Evolutionary conservation across 2,113 vertebrate species (phyloP).

Genomic region (Uria lomvia): DNA sequence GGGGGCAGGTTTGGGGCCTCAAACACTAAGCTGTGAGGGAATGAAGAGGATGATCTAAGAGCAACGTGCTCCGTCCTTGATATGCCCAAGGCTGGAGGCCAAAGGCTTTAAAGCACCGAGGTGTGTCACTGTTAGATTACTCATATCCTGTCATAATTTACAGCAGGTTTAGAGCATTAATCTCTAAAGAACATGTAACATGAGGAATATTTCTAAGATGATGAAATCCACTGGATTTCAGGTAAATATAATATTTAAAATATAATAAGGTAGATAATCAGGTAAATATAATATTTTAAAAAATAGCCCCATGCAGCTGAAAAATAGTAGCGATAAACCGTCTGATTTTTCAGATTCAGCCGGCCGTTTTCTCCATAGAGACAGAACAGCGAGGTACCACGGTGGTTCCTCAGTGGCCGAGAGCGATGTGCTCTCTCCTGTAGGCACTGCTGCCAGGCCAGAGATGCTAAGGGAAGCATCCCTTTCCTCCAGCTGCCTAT

Average conservation of each 20-base stretch:
- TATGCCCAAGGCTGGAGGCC: background rate
- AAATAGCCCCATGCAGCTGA: background rate
- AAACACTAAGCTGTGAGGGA: background rate
- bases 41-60: background rate
- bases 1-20: background rate
- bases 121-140: background rate
- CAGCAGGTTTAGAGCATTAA: background rate
- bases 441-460: rapidly evolving
- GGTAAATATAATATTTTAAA: background rate
- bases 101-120: background rate
- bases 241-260: background rate
- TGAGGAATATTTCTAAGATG: background rate
- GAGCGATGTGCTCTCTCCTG: rapidly evolving
- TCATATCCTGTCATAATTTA: background rate
- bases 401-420: background rate
- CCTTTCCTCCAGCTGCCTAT: background rate
- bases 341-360: background rate
- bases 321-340: background rate
- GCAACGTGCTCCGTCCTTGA: background rate
- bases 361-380: background rate
- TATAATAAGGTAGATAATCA: background rate
- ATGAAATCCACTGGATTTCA: background rate
- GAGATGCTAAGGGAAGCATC: background rate
- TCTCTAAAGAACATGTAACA: background rate
- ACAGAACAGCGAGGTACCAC: background rate